Evolutionary conservation across 1,140 invertebrate species (phyloP).

Genomic region (Bombus polaris): DNA sequence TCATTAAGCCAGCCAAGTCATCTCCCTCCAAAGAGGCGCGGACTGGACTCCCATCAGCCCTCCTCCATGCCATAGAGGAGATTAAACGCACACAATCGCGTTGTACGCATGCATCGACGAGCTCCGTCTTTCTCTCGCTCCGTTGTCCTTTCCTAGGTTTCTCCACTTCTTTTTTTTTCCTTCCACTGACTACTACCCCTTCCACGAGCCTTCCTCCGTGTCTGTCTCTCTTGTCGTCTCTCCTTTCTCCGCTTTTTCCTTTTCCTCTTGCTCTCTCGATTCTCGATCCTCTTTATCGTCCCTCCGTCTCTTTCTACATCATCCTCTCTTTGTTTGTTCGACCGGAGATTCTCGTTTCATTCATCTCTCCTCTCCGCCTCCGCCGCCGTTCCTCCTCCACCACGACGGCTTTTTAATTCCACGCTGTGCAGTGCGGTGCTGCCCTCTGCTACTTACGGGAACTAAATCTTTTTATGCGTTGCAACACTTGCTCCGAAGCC

Average conservation of each 20-base stretch:
- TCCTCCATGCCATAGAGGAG: conserved; percentile 52
- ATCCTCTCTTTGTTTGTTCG: conserved; percentile 4
- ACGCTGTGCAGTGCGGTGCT: conserved; percentile 75
- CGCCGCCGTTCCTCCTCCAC: conserved; percentile 48
- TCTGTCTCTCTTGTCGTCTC: conserved; percentile 10
- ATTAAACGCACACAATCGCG: conserved; percentile 58
- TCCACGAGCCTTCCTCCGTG: conserved; percentile 30
- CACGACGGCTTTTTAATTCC: conserved; percentile 71
- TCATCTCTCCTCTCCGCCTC: conserved; percentile 66
- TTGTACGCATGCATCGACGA: conserved; percentile 40
- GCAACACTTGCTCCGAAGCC: conserved; percentile 45
- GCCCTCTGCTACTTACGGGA: conserved; percentile 78
- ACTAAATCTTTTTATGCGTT: conserved; percentile 72
- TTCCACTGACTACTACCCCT: conserved; percentile 38
- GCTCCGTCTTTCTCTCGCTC: conserved; percentile 26
- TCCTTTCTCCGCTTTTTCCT: background rate
- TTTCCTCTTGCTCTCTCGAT: conserved; percentile 11
- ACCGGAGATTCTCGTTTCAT: conserved; percentile 43
- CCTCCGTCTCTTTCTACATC: background rate
- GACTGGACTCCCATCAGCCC: conserved; percentile 63
- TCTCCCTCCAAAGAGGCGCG: conserved; percentile 68
- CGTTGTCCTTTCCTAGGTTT: conserved; percentile 31
- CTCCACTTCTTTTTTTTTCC: conserved; percentile 34
- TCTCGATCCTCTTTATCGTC: conserved; percentile 6
- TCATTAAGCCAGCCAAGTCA: conserved; percentile 76